These are phyloP conservation scores for Eidolon dupreanum DNA, from an alignment of 2,797 vertebrate species.

Conservation along the genomic window DNA sequence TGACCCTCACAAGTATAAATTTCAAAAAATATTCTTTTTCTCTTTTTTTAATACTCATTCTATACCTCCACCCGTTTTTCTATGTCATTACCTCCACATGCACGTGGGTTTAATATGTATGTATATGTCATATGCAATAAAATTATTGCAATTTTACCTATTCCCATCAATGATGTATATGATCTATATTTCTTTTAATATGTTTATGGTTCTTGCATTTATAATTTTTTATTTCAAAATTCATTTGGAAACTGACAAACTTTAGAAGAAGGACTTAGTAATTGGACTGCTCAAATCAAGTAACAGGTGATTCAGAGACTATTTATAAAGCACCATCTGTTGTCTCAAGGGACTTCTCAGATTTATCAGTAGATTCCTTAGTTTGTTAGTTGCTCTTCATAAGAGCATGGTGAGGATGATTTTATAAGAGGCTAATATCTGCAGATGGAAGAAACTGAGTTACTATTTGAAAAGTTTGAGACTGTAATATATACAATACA, in stretches of 20 bases:
- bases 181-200: neutral
- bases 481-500: neutral
- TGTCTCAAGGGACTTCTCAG: slow-evolving; percentile 85
- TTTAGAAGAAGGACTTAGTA: slow-evolving; percentile 41
- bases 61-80: neutral
- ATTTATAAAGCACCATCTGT: slow-evolving; percentile 91
- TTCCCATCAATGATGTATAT: neutral
- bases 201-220: neutral
- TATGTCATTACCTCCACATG: neutral
- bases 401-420: slow-evolving; percentile 64
- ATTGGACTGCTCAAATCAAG: slow-evolving; percentile 71
- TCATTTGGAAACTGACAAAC: slow-evolving; percentile 20
- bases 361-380: slow-evolving; percentile 83
- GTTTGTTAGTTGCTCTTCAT: slow-evolving; percentile 83
- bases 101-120: neutral
- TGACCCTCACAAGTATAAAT: neutral
- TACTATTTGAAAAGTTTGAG: slow-evolving; percentile 23
- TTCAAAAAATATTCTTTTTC: neutral
- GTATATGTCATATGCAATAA: neutral
- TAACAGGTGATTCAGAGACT: slow-evolving; percentile 87
- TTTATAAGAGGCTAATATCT: neutral
- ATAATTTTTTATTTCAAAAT: neutral
- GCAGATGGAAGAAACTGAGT: neutral
- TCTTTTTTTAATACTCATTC: neutral
- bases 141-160: neutral